Percentiles rank a stretch among this genome's conserved stretches.
These are phyloP conservation scores for Acleris cristana DNA, from an alignment of 2,888 invertebrate genomes.

Conservation along the genomic window DNA sequence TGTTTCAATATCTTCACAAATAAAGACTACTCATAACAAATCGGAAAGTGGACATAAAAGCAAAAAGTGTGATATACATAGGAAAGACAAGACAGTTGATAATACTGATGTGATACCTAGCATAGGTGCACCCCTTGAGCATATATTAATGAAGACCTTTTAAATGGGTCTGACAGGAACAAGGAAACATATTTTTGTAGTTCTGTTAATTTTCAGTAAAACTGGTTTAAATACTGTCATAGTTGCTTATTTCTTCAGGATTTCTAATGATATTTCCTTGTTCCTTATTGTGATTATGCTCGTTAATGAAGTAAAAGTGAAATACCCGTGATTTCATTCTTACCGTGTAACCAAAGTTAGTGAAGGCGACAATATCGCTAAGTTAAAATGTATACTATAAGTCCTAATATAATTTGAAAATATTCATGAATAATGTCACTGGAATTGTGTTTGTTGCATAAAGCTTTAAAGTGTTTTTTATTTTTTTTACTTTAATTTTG, in stretches of 20 bases:
- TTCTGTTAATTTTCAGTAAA: slow-evolving; percentile 1
- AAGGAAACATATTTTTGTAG: neutral
- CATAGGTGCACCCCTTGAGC: slow-evolving; percentile 67
- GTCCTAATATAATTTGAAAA: slow-evolving; percentile 42
- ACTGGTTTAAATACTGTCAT: no score
- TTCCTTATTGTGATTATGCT: no score
- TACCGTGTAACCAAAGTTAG: slow-evolving; percentile 35
- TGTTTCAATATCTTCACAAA: slow-evolving; percentile 69
- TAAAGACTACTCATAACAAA: slow-evolving; percentile 76
- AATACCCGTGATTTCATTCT: slow-evolving; percentile 37
- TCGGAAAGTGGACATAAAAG: slow-evolving; percentile 73
- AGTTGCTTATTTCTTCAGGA: no score
- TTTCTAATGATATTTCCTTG: slow-evolving; percentile 1
- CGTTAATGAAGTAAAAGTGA: neutral
- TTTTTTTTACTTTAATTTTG: slow-evolving; percentile 41
- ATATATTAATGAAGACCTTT: slow-evolving; percentile 74
- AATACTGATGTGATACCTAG: slow-evolving; percentile 61
- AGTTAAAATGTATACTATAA: slow-evolving; percentile 52
- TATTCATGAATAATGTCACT: slow-evolving; percentile 39
- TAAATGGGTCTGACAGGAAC: slow-evolving; percentile 46
- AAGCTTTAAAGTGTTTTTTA: slow-evolving; percentile 25
- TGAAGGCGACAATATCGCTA: slow-evolving; percentile 77
- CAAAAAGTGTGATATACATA: slow-evolving; percentile 69
- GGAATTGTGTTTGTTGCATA: neutral
- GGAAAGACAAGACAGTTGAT: slow-evolving; percentile 64